Conservation (phyloP, 2,113 vertebrate genomes). For the Silurus glanis region DNA sequence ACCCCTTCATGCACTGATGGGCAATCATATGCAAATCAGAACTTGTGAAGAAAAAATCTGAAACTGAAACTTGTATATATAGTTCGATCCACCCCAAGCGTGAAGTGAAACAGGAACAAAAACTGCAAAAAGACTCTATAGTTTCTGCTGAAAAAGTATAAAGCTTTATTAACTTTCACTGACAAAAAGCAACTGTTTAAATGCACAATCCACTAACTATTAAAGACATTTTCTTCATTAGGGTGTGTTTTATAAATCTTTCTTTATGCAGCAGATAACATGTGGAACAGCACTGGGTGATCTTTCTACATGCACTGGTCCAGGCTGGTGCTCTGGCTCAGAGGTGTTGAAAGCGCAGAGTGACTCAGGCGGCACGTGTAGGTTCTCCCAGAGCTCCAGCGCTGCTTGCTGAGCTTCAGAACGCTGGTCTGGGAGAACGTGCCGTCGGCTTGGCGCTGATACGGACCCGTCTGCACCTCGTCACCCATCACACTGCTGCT, state of each 20-base stretch:
- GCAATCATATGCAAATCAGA: background rate
- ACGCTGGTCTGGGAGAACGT: conserved; percentile 65
- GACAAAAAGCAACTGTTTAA: background rate
- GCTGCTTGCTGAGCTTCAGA: background rate
- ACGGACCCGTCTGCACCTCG: background rate
- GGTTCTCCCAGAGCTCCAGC: background rate
- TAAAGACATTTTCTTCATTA: background rate
- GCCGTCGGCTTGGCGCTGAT: conserved; percentile 52
- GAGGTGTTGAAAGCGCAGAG: conserved; percentile 37
- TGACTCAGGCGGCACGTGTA: conserved; percentile 60
- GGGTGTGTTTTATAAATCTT: background rate
- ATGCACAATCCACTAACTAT: background rate
- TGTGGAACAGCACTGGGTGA: background rate
- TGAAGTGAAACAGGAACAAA: background rate
- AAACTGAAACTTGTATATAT: background rate
- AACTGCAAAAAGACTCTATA: background rate
- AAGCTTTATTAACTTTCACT: background rate
- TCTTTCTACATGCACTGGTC: conserved; percentile 32
- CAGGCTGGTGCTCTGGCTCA: conserved; percentile 42
- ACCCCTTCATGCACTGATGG: conserved; percentile 1
- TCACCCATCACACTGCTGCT: rapidly evolving
- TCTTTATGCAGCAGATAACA: background rate
- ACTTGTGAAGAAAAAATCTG: background rate
- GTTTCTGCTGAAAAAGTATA: background rate
- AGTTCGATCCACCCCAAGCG: background rate